Conservation (phyloP, 1,140 invertebrate genomes). For the Calliopsis andreniformis region DNA sequence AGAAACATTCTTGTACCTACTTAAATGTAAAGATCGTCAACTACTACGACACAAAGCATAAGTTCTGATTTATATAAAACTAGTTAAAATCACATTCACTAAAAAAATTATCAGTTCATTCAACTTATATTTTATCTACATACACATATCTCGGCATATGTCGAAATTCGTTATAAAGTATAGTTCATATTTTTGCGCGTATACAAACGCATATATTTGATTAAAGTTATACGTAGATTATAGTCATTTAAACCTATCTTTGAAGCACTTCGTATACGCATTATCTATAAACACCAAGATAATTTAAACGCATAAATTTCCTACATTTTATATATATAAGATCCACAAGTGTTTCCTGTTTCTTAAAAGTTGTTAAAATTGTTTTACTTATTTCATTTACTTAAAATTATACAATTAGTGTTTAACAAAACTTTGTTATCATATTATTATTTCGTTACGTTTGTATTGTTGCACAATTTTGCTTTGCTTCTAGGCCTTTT, state of each 20-base stretch:
- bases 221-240: not conserved
- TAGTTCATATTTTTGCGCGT: not conserved
- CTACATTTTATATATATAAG: not conserved
- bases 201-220: not conserved
- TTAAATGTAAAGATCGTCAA: too few relatives aligned
- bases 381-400: conserved; percentile 1
- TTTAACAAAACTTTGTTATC: not conserved
- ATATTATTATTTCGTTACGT: too few relatives aligned
- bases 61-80: too few relatives aligned
- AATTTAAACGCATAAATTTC: not conserved
- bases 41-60: too few relatives aligned
- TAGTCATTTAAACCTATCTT: not conserved
- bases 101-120: too few relatives aligned
- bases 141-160: too few relatives aligned
- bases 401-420: not conserved
- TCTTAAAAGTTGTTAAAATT: not conserved
- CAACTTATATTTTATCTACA: too few relatives aligned
- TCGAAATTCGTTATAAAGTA: too few relatives aligned
- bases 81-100: too few relatives aligned
- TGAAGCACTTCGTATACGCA: not conserved
- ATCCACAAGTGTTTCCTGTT: not conserved
- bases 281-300: conserved; percentile 16
- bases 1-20: too few relatives aligned
- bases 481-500: not conserved
- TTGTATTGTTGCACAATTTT: too few relatives aligned